phyloP scores from a whole-genome alignment of 1,140 invertebrate species.

The Danaus plexippus region DNA sequence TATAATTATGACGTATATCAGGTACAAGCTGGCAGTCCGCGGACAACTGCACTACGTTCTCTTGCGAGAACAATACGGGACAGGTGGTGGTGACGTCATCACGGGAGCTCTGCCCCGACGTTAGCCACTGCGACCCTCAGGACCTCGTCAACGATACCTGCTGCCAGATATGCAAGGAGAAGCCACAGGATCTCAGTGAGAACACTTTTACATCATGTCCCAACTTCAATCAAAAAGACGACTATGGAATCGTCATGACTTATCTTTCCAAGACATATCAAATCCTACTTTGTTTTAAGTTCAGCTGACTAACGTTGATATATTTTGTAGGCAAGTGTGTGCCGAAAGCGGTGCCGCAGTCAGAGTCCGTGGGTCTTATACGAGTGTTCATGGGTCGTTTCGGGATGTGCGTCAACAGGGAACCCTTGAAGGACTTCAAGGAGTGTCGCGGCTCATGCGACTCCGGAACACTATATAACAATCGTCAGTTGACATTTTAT shows the following conservation, averaged over 20 bases:
- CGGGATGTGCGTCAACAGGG: constrained; percentile 75
- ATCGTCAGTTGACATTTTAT: constrained; percentile 61
- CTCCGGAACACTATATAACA: constrained; percentile 77
- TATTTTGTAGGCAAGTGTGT: constrained; percentile 65
- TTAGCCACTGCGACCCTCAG: constrained; percentile 73
- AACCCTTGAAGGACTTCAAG: constrained; percentile 73
- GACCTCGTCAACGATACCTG: constrained; percentile 76
- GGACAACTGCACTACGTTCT: constrained; percentile 79
- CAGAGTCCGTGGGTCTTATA: constrained; percentile 73
- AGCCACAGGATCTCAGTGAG: constrained; percentile 65
- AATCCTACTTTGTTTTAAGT: too few species aligned
- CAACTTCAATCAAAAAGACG: too few species aligned
- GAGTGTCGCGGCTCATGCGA: constrained; percentile 78
- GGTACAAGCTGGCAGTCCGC: constrained; percentile 74
- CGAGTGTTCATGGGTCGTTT: constrained; percentile 53
- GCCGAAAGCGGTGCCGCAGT: constrained; percentile 65
- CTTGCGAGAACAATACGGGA: constrained; percentile 67
- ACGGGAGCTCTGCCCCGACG: constrained; percentile 74
- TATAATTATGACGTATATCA: constrained; percentile 11
- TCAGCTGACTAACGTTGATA: background rate
- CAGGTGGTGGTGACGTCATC: constrained; percentile 72
- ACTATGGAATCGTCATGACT: too few species aligned
- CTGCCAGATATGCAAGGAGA: constrained; percentile 76
- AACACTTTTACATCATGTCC: constrained; percentile 2
- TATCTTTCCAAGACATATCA: too few species aligned